Conservation (phyloP, 2,797 vertebrate genomes). For the Pseudocheirus occidentalis region DNA sequence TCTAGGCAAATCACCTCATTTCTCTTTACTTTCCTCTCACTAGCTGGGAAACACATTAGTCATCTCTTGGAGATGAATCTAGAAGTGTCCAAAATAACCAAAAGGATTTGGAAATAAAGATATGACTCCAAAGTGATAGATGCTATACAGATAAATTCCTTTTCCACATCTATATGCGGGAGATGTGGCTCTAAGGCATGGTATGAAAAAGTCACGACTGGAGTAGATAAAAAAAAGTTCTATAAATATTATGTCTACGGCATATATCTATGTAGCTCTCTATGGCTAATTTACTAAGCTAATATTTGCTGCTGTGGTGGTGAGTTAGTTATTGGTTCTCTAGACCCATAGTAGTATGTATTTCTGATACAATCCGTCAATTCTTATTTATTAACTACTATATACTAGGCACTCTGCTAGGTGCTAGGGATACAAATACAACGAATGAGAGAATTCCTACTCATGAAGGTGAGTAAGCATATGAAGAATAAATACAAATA, state of each 20-base stretch:
- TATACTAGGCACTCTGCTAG: background rate
- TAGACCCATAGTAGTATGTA: background rate
- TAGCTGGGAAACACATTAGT: background rate
- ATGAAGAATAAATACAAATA: background rate
- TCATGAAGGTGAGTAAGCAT: background rate
- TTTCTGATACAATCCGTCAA: background rate
- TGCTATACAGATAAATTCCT: background rate
- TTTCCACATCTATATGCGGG: background rate
- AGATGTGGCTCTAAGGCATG: background rate
- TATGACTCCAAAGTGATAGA: background rate
- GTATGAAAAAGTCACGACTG: background rate
- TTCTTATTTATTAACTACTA: background rate
- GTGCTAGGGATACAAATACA: background rate
- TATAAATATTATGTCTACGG: background rate
- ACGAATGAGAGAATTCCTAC: background rate
- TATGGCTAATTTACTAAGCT: background rate
- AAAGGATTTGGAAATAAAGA: background rate
- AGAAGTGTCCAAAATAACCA: background rate
- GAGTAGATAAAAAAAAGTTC: background rate
- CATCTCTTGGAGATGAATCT: background rate
- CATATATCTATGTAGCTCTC: background rate
- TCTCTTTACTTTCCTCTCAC: background rate
- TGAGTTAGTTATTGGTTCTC: background rate
- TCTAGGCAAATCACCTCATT: background rate
- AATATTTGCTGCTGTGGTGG: background rate